Evolutionary conservation across 2,888 invertebrate species (phyloP), one percentile per base, ranked within the genome.

Genomic region (Leucophenga maculata): DNA sequence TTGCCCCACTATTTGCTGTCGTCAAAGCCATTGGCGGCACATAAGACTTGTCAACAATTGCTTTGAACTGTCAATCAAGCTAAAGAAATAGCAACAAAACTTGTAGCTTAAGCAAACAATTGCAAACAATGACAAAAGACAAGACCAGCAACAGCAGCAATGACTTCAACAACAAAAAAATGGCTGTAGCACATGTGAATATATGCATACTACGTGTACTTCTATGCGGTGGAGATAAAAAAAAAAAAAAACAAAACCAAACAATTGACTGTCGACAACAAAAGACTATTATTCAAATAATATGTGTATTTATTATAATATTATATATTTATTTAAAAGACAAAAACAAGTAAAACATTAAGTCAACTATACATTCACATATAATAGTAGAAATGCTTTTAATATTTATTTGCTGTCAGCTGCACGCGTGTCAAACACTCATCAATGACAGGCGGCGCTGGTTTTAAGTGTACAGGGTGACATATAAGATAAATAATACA

Each of bases 141-240:
- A 16, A 8, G 3, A 20, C 1, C 52, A 18, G 39, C 39, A 31
- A 39, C 39, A 32, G 60, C 60, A n/a, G 32, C n/a, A 22, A 26
- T 18, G 18, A 78, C 82, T 83, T 83, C 79, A 84, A 73, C 84
- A 74, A 83, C 80, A 75, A 26, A 3, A 26, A 26, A 26, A 26
- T 4, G 84, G 83, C 81, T 81, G 81, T 83, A 83, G 84, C 79
- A 81, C 72, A 74, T 74, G 83, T 84, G 80, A 75, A 84, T 82
- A 81, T 83, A 81, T 2, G n/a, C 46, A 46, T 1, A 46, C n/a
- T n/a, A n/a, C n/a, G n/a, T n/a, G n/a, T n/a, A 46, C 46, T 14
- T 14, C 46, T 46, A 50, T 50, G 50, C 50, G 13, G 18, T 1
- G 50, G n/a, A 50, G 50, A 18, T 18, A 62, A 13, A 46, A 39